A percentile compares a stretch with the other conserved stretches of the same genome.
These are phyloP conservation scores for Lithodes maja DNA, from an alignment of 2,888 invertebrate genomes.

Conservation along the genomic window DNA sequence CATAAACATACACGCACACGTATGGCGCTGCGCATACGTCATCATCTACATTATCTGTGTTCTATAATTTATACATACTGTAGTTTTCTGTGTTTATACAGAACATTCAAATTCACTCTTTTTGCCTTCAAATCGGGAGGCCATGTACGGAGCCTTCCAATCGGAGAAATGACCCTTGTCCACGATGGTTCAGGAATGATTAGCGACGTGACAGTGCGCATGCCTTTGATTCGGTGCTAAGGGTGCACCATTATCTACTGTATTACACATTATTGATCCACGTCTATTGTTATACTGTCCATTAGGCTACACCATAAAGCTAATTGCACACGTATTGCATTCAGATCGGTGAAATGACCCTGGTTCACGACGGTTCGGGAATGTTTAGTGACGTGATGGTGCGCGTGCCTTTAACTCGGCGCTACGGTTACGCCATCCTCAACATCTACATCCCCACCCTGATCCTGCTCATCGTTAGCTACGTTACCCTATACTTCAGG, in stretches of 20 bases:
- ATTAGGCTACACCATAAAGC: too few species aligned
- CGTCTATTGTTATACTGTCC: too few species aligned
- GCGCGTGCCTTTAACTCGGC: slow-evolving; percentile 38
- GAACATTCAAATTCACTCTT: too few species aligned
- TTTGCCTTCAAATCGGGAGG: too few species aligned
- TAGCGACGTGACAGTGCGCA: slow-evolving; percentile 38
- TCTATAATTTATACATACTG: too few species aligned
- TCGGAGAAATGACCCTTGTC: background rate
- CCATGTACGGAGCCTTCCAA: too few species aligned
- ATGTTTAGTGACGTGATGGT: slow-evolving; percentile 47
- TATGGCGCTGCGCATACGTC: too few species aligned
- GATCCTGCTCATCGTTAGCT: slow-evolving; percentile 63
- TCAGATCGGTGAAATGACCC: slow-evolving; percentile 31
- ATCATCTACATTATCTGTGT: too few species aligned
- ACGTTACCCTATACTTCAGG: slow-evolving; percentile 68
- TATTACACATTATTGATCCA: too few species aligned
- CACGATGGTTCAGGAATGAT: slow-evolving; percentile 15
- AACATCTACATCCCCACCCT: slow-evolving; percentile 68
- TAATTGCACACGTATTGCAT: too few species aligned
- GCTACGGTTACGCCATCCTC: slow-evolving; percentile 65
- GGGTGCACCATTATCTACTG: slow-evolving; percentile 64
- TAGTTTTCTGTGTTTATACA: too few species aligned
- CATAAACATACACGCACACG: too few species aligned
- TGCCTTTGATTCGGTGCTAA: slow-evolving; percentile 45
- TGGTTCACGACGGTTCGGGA: slow-evolving; percentile 6